A percentile compares a stretch with the other conserved stretches of the same genome.
These are phyloP conservation scores for Boulengeromyrus knoepffleri DNA, from an alignment of 2,113 vertebrate species.

Conservation along the genomic window DNA sequence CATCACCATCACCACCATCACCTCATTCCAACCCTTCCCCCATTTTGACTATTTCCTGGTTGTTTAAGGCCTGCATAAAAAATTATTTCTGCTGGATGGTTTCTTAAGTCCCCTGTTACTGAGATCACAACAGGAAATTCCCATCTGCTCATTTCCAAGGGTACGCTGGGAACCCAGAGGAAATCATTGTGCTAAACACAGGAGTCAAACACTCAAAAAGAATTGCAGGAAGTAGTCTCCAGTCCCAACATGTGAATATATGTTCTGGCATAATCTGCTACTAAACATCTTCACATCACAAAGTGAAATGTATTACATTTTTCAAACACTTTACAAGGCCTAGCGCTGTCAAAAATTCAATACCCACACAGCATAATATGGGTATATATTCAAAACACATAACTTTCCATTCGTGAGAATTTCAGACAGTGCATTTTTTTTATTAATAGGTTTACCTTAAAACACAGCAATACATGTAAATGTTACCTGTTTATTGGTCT, in stretches of 20 bases:
- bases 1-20: background rate
- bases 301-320: background rate
- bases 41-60: background rate
- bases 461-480: background rate
- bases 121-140: slow-evolving; percentile 6
- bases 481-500: background rate
- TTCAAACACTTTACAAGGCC: background rate
- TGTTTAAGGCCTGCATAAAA: background rate
- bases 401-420: background rate
- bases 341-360: background rate
- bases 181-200: slow-evolving; percentile 8
- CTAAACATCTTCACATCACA: background rate
- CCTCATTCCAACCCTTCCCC: background rate
- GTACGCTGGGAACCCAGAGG: background rate
- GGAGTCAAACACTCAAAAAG: background rate
- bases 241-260: background rate
- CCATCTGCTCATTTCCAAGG: background rate
- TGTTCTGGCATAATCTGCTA: background rate
- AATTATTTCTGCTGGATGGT: background rate
- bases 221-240: background rate
- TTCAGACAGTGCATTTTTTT: background rate
- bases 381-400: background rate
- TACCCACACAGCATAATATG: background rate
- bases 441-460: background rate
- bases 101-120: background rate